phyloP scores from a whole-genome alignment of 2,797 vertebrate genomes.

The Acanthiza pusilla region DNA sequence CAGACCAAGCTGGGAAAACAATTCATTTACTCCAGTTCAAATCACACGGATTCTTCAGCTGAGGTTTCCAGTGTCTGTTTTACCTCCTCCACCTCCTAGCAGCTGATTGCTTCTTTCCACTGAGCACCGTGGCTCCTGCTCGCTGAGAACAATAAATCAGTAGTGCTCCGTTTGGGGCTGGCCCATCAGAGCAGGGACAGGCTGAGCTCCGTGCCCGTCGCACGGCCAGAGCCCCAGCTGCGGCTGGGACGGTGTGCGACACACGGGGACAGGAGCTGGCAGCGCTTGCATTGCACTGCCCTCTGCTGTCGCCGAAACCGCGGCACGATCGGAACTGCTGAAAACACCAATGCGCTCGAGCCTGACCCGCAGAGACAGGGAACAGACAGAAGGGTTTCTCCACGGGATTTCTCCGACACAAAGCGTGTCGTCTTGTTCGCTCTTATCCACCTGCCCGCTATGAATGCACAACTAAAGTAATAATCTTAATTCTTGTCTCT shows the following conservation, averaged over 20 bases:
- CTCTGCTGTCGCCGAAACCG: neutral
- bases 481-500: neutral
- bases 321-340: fast-evolving
- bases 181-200: neutral
- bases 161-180: fast-evolving
- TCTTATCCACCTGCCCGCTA: neutral
- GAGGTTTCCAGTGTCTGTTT: neutral
- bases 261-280: neutral
- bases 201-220: fast-evolving
- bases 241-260: fast-evolving
- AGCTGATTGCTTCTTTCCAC: fast-evolving
- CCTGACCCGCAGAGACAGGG: neutral
- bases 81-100: neutral
- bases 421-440: neutral
- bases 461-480: neutral
- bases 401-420: neutral
- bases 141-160: fast-evolving
- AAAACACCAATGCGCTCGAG: fast-evolving
- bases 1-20: neutral
- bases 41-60: neutral
- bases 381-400: fast-evolving
- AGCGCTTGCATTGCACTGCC: neutral
- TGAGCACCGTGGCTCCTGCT: neutral
- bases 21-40: neutral
- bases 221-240: fast-evolving